Conservation (phyloP, 2,888 invertebrate species). For the Hyposoter didymator region DNA sequence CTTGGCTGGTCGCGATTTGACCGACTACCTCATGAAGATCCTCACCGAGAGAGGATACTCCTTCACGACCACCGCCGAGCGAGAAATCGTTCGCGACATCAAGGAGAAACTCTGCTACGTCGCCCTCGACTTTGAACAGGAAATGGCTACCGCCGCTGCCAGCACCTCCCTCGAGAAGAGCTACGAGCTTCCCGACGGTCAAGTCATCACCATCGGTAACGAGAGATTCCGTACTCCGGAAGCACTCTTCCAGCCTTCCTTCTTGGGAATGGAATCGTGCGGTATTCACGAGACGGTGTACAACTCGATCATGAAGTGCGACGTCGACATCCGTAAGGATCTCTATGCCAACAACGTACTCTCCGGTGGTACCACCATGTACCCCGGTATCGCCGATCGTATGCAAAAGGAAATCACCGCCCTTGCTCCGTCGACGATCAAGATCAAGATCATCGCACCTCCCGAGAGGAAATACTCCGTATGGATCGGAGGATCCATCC, state of each 20-base stretch:
- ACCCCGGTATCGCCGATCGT: conserved; percentile 96
- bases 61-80: conserved; percentile 98
- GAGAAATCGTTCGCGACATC: conserved; percentile 97
- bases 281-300: conserved; percentile 97
- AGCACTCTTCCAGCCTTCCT: conserved; percentile 95
- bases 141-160: conserved; percentile 97
- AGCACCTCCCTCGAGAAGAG: conserved; percentile 96
- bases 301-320: conserved; percentile 99
- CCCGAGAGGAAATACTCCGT: conserved; percentile 98
- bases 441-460: conserved; percentile 91
- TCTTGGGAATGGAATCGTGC: conserved; percentile 95
- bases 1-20: conserved; percentile 98
- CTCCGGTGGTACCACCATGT: conserved; percentile 97
- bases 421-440: conserved; percentile 95
- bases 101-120: conserved; percentile 97
- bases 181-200: conserved; percentile 96
- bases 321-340: conserved; percentile 96
- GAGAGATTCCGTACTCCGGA: conserved; percentile 95
- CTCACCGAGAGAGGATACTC: conserved; percentile 97
- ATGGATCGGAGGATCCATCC: conserved; percentile 98
- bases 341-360: conserved; percentile 95
- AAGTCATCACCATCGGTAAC: conserved; percentile 94
- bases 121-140: conserved; percentile 97
- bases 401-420: conserved; percentile 98
- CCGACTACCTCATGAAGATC: conserved; percentile 99